phyloP scores from a whole-genome alignment of 2,888 invertebrate species.

The Dioctria linearis region DNA sequence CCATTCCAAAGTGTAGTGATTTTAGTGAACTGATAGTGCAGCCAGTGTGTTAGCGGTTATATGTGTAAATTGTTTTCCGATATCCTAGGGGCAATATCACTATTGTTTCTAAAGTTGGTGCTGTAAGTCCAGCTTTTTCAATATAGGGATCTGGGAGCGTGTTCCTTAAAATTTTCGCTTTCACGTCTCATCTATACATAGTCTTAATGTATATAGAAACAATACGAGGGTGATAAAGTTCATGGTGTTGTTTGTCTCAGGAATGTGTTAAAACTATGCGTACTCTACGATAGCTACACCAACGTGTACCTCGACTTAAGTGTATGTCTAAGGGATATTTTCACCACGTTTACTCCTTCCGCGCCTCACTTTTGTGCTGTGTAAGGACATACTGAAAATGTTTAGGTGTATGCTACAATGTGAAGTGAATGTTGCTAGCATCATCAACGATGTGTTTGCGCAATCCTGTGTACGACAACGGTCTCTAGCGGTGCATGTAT shows the following conservation, averaged over 20 bases:
- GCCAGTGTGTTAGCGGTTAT: background rate
- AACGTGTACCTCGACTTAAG: slow-evolving; percentile 26
- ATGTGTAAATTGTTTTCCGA: background rate
- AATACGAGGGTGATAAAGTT: slow-evolving; percentile 46
- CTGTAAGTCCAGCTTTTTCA: slow-evolving; percentile 2
- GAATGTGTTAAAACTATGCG: slow-evolving; percentile 48
- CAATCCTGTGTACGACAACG: slow-evolving; percentile 10
- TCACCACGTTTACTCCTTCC: slow-evolving; percentile 39
- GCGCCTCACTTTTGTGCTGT: background rate
- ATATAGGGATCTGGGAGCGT: background rate
- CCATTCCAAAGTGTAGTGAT: too few species aligned
- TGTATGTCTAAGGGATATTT: slow-evolving; percentile 40
- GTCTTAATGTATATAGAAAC: slow-evolving; percentile 37
- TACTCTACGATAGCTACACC: slow-evolving; percentile 31
- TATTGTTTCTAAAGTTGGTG: background rate
- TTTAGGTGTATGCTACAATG: background rate
- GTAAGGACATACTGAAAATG: slow-evolving; percentile 13
- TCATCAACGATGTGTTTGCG: slow-evolving; percentile 20
- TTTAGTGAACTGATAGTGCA: background rate
- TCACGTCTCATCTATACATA: background rate
- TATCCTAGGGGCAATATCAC: background rate
- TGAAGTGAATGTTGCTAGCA: background rate
- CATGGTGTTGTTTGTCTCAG: slow-evolving; percentile 21
- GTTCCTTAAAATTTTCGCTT: background rate
- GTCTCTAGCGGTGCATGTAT: slow-evolving; percentile 25